Evolutionary conservation across 2,888 invertebrate genomes (phyloP), one percentile per base, ranked within the genome.

Genomic region (Oscheius sp.): DNA sequence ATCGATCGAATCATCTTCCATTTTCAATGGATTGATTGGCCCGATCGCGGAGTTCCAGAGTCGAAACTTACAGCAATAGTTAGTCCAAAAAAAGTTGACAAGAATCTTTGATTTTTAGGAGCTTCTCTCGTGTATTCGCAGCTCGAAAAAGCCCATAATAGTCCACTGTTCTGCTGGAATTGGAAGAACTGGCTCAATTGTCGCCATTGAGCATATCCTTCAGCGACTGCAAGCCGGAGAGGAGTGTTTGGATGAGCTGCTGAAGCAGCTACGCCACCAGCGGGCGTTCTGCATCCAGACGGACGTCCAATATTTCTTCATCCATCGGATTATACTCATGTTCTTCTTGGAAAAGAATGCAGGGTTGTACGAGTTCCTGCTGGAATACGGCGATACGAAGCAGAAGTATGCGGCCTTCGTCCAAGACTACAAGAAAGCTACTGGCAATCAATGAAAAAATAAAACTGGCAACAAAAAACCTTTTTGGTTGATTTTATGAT

Each of bases 151-250:
- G 17, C 81, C 81, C 10, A 81, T 81, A 61, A 69, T 79, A 12
- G 77, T 81, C 3, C 81, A 81, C 61, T 81, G 81, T 42, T 75
- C 75, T 1, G 80, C 81, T 10, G 81, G 81, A 27, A 81, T 81
- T 42, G 78, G 80, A 1, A 42, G 80, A 15, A 77, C 80, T 20
- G 73, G 73, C 45, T 77, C 78, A 8, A 78, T 81, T 50, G 79
- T 81, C 8, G 81, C 79, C 34, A 77, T 81, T 45, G 81, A 79
- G 55, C 80, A 75, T 52, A 75, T 78, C 58, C 52, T 78, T 53
- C 72, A 73, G 48, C 64, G 65, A 29, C 65, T 79, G 23, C 33
- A 50, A 29, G 48, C 53, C n/a, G 76, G 73, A n/a, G 29, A 67
- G 45, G 69, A 72, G 15, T 71, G 71, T 39, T 78, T 79, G 79